Evolutionary conservation across 2,888 invertebrate genomes (phyloP).

Genomic region (Iphiclides podalirius): DNA sequence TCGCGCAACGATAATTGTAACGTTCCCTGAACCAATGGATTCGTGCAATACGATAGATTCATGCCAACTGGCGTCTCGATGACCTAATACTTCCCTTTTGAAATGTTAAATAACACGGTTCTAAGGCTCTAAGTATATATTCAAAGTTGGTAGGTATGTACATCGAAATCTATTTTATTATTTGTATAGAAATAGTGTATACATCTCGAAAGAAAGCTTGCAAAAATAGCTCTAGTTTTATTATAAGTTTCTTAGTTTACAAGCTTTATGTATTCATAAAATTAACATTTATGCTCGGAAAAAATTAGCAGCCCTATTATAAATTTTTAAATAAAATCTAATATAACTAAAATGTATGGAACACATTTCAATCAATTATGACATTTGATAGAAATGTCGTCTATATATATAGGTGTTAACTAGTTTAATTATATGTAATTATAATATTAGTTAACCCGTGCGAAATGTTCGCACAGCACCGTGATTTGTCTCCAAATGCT

Average conservation of each 20-base stretch:
- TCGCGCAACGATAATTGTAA: slow-evolving; percentile 20
- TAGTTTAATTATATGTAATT: too few species aligned
- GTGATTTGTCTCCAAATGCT: too few species aligned
- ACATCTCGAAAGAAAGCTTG: not conserved
- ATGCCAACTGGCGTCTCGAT: slow-evolving; percentile 7
- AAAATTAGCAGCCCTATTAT: too few species aligned
- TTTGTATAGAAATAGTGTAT: not conserved
- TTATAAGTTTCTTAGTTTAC: not conserved
- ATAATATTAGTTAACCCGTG: too few species aligned
- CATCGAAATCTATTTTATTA: not conserved
- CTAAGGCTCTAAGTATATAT: not conserved
- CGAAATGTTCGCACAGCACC: too few species aligned
- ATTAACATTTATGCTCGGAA: too few species aligned
- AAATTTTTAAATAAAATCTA: too few species aligned
- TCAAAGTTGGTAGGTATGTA: not conserved
- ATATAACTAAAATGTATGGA: not conserved
- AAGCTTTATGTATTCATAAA: not conserved
- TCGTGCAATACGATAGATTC: slow-evolving; percentile 17
- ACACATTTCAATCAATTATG: too few species aligned
- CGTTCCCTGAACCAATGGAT: slow-evolving; percentile 9
- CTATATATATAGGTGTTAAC: too few species aligned
- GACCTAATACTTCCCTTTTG: slow-evolving; percentile 9
- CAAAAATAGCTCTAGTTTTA: too few species aligned
- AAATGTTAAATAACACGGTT: slow-evolving; percentile 15
- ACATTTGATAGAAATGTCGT: too few species aligned